Conservation (phyloP, 2,113 vertebrate genomes). For the Hymenochirus boettgeri region DNA sequence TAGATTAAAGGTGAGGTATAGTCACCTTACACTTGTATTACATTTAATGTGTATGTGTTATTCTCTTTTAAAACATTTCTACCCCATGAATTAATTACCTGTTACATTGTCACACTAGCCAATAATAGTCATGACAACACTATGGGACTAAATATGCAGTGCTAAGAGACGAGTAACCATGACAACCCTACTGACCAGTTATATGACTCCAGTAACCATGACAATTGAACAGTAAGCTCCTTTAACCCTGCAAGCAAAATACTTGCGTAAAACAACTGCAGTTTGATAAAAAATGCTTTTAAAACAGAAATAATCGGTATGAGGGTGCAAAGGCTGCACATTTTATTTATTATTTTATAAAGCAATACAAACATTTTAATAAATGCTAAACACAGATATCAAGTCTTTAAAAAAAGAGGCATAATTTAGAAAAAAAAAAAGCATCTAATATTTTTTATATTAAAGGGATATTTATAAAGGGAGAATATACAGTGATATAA, state of each 20-base stretch:
- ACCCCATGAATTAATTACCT: slow-evolving; percentile 31
- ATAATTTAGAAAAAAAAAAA: too few relatives aligned
- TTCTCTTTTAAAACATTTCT: slow-evolving; percentile 7
- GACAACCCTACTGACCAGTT: slow-evolving; percentile 36
- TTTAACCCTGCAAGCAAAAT: slow-evolving; percentile 17
- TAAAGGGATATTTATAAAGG: too few relatives aligned
- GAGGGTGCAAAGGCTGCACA: too few relatives aligned
- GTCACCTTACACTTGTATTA: neutral
- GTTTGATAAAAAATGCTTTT: slow-evolving; percentile 5
- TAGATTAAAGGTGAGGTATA: neutral
- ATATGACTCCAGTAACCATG: slow-evolving; percentile 31
- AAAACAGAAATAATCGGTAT: neutral
- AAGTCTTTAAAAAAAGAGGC: too few relatives aligned
- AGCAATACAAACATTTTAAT: too few relatives aligned
- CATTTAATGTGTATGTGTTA: slow-evolving; percentile 7
- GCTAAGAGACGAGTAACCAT: slow-evolving; percentile 35
- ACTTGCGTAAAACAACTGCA: neutral
- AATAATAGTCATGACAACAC: slow-evolving; percentile 35
- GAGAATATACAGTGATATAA: too few relatives aligned
- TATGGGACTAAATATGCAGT: slow-evolving; percentile 37
- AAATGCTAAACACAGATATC: too few relatives aligned
- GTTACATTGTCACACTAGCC: slow-evolving; percentile 35
- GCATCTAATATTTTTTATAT: too few relatives aligned
- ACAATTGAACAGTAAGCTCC: slow-evolving; percentile 36
- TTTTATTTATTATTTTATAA: too few relatives aligned